These are phyloP conservation scores for Tipula helvola DNA, from an alignment of 2,888 invertebrate genomes.

Conservation along the genomic window DNA sequence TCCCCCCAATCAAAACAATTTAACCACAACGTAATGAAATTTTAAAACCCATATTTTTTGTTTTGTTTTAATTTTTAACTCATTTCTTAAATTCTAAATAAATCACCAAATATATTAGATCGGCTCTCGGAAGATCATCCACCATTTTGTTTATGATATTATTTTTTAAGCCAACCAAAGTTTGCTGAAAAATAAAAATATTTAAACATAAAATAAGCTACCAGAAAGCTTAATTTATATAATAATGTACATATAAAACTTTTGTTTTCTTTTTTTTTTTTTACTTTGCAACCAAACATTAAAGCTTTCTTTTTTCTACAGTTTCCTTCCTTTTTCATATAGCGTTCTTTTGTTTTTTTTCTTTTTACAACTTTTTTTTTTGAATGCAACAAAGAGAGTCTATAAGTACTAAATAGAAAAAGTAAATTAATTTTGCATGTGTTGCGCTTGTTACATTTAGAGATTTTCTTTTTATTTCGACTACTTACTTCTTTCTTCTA, in stretches of 20 bases:
- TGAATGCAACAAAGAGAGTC: neutral
- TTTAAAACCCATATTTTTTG: neutral
- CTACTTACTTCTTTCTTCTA: neutral
- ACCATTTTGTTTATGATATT: neutral
- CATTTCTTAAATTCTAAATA: neutral
- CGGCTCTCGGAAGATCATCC: neutral
- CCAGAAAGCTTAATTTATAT: neutral
- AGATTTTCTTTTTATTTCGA: neutral
- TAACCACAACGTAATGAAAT: neutral
- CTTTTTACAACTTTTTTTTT: neutral
- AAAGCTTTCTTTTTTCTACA: neutral
- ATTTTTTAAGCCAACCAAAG: neutral
- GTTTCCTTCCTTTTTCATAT: neutral
- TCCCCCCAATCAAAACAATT: neutral
- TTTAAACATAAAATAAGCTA: neutral
- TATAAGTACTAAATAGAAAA: neutral
- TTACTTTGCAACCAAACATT: neutral
- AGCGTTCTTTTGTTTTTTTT: neutral
- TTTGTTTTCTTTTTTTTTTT: neutral
- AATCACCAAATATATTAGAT: neutral
- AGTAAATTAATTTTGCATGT: neutral
- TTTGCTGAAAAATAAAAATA: neutral
- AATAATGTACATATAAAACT: neutral
- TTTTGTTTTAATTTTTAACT: neutral
- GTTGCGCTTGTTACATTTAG: neutral